Conservation (phyloP, 2,888 invertebrate species). For the Helobdella robusta region DNA sequence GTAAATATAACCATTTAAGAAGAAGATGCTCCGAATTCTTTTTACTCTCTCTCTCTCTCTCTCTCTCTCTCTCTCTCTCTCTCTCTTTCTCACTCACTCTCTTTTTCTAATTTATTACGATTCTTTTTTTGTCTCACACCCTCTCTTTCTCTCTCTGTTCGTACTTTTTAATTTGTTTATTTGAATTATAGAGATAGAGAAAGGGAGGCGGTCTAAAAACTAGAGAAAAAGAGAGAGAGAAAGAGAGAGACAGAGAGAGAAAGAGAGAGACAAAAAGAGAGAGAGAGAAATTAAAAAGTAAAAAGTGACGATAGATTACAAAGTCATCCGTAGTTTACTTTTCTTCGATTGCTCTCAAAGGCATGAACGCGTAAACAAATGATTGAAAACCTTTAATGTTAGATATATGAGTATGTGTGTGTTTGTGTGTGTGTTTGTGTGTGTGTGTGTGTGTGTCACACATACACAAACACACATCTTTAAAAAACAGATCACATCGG, state of each 20-base stretch:
- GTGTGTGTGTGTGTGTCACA: too few species aligned
- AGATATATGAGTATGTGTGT: too few species aligned
- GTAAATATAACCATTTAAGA: too few species aligned
- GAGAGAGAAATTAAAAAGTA: slow-evolving; percentile 12
- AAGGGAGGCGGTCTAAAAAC: neutral
- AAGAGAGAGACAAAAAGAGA: slow-evolving; percentile 15
- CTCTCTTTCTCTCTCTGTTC: neutral
- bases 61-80: slow-evolving; percentile 22
- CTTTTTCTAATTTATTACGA: slow-evolving; percentile 19
- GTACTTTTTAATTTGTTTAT: neutral
- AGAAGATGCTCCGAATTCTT: too few species aligned
- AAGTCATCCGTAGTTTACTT: too few species aligned
- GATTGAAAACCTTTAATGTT: too few species aligned
- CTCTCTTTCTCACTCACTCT: slow-evolving; percentile 25
- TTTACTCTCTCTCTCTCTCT: slow-evolving; percentile 25
- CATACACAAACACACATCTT: too few species aligned
- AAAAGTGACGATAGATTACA: too few species aligned
- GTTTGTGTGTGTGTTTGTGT: too few species aligned
- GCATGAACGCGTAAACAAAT: too few species aligned
- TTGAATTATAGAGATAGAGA: neutral
- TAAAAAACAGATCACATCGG: too few species aligned
- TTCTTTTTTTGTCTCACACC: slow-evolving; percentile 53
- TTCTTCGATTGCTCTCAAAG: too few species aligned
- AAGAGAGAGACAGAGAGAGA: slow-evolving; percentile 8
- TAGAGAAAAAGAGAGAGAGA: neutral